A percentile compares a stretch with the other conserved stretches of the same genome.
These are phyloP conservation scores for Leucoraja erinaceus DNA, from an alignment of 2,113 vertebrate species.

Conservation along the genomic window DNA sequence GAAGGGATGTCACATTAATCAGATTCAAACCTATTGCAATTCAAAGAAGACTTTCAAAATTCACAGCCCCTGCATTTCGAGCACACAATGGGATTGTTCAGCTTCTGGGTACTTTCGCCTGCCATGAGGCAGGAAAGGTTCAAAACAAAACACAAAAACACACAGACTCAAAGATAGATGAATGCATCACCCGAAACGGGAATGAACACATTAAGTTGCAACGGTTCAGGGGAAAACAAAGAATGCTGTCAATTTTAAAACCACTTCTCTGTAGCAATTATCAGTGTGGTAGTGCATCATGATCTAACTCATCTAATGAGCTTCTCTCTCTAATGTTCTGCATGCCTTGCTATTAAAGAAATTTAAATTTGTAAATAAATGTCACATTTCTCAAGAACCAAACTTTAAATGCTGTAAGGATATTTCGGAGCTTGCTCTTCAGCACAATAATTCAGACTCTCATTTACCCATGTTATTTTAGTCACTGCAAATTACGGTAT, in stretches of 20 bases:
- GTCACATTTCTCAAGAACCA: slow-evolving; percentile 53
- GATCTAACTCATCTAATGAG: background rate
- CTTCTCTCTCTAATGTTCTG: slow-evolving; percentile 41
- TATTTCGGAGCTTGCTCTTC: slow-evolving; percentile 51
- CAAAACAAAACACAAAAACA: background rate
- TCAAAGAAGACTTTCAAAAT: background rate
- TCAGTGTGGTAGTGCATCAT: slow-evolving; percentile 47
- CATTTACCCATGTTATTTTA: slow-evolving; percentile 48
- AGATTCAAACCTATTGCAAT: background rate
- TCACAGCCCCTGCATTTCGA: background rate
- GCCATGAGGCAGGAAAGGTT: background rate
- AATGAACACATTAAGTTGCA: background rate
- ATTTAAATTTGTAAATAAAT: slow-evolving; percentile 48
- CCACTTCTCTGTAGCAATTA: slow-evolving; percentile 44
- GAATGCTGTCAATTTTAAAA: slow-evolving; percentile 38
- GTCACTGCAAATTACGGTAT: slow-evolving; percentile 46
- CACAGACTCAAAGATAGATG: background rate
- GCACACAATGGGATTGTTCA: background rate
- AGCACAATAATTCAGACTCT: slow-evolving; percentile 51
- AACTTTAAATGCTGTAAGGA: slow-evolving; percentile 52
- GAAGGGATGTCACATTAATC: background rate
- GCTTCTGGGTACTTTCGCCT: background rate
- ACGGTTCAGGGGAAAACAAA: background rate
- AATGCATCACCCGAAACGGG: background rate
- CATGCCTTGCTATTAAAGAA: slow-evolving; percentile 45